Evolutionary conservation across 1,140 invertebrate species (phyloP).

Genomic region (Apis cerana): DNA sequence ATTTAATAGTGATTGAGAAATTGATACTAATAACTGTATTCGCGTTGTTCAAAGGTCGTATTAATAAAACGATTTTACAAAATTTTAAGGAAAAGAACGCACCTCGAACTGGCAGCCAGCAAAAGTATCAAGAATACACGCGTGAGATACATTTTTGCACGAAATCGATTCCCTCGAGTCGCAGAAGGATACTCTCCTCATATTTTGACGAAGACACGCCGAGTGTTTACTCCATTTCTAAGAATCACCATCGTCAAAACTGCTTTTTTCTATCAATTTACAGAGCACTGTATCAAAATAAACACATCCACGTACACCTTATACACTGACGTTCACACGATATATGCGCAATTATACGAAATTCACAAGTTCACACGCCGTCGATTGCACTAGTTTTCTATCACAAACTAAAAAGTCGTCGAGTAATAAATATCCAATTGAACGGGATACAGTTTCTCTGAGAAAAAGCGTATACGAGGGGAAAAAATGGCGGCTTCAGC

Average conservation of each 20-base stretch:
- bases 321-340: conserved; percentile 15
- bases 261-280: background rate
- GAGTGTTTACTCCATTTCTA: conserved; percentile 62
- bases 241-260: conserved; percentile 19
- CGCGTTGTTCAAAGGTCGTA: no score
- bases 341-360: background rate
- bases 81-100: conserved; percentile 44
- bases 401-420: conserved; percentile 18
- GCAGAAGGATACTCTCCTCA: conserved; percentile 76
- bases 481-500: background rate
- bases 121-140: conserved; percentile 71
- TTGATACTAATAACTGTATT: no score
- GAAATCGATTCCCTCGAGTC: conserved; percentile 69
- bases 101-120: conserved; percentile 74
- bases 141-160: conserved; percentile 75
- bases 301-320: conserved; percentile 41
- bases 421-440: background rate
- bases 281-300: background rate
- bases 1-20: no score
- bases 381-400: conserved; percentile 42
- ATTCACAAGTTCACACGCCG: conserved; percentile 37
- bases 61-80: background rate
- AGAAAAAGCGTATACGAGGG: background rate
- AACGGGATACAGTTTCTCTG: background rate
- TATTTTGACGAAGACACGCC: conserved; percentile 71